Conservation (phyloP, 1,140 invertebrate species). For the Polypedilum vanderplanki region DNA sequence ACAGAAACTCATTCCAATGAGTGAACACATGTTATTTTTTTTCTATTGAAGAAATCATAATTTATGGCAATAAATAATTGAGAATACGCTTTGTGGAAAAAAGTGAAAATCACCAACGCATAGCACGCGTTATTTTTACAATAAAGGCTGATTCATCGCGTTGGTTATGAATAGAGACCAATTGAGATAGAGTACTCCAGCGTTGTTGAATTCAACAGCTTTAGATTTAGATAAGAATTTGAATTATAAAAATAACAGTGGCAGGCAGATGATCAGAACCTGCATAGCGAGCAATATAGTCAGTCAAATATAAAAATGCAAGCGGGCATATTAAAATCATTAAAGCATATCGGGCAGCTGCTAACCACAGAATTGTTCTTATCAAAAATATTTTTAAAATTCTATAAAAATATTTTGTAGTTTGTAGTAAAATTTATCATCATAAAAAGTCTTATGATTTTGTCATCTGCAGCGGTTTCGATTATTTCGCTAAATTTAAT, state of each 20-base stretch:
- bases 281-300: background rate
- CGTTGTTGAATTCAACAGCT: slow-evolving; percentile 8
- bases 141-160: slow-evolving; percentile 9
- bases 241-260: background rate
- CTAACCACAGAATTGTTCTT: background rate
- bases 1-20: background rate
- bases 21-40: slow-evolving; percentile 10
- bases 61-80: background rate
- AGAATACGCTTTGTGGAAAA: background rate
- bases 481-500: background rate
- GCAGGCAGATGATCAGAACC: background rate
- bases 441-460: background rate
- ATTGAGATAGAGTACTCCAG: background rate
- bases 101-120: slow-evolving; percentile 10
- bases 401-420: background rate
- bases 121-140: background rate
- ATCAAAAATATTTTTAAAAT: background rate
- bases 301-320: background rate
- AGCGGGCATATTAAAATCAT: background rate
- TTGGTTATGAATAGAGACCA: background rate
- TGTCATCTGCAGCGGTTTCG: background rate
- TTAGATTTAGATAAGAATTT: background rate
- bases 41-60: slow-evolving; percentile 8
- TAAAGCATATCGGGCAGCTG: slow-evolving; percentile 8
- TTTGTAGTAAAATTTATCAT: background rate